These are phyloP conservation scores for Patella caerulea DNA, from an alignment of 2,888 invertebrate species.

Conservation along the genomic window DNA sequence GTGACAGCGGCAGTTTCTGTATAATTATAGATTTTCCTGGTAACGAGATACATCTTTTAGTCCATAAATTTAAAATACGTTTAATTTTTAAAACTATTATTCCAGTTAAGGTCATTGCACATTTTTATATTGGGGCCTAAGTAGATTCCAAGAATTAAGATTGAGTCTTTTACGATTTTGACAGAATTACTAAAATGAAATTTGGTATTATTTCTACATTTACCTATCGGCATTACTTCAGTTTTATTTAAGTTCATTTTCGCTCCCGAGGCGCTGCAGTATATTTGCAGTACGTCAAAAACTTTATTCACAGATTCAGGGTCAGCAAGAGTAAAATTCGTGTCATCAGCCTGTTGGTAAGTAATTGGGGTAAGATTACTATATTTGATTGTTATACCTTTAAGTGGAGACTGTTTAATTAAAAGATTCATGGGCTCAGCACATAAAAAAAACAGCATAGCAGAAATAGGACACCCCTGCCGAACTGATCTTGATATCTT, in stretches of 20 bases:
- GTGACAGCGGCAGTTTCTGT: background rate
- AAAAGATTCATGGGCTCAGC: background rate
- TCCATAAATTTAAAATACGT: background rate
- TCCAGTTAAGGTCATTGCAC: background rate
- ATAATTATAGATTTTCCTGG: background rate
- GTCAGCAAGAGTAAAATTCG: no score
- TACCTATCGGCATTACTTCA: background rate
- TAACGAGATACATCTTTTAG: no score
- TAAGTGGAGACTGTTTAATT: background rate
- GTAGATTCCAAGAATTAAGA: background rate
- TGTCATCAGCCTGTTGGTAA: background rate
- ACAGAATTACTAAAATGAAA: background rate
- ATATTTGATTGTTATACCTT: background rate
- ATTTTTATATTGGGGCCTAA: background rate
- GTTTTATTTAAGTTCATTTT: background rate
- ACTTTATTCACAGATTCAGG: background rate
- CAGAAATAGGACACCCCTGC: background rate
- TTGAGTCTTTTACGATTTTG: background rate
- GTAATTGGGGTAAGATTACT: background rate
- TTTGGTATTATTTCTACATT: background rate
- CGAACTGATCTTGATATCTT: background rate
- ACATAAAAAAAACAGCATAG: background rate
- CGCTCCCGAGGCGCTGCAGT: background rate
- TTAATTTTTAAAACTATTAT: background rate
- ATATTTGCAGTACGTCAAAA: background rate